phyloP scores from a whole-genome alignment of 2,888 invertebrate species.

The Zaprionus bogoriensis region DNA sequence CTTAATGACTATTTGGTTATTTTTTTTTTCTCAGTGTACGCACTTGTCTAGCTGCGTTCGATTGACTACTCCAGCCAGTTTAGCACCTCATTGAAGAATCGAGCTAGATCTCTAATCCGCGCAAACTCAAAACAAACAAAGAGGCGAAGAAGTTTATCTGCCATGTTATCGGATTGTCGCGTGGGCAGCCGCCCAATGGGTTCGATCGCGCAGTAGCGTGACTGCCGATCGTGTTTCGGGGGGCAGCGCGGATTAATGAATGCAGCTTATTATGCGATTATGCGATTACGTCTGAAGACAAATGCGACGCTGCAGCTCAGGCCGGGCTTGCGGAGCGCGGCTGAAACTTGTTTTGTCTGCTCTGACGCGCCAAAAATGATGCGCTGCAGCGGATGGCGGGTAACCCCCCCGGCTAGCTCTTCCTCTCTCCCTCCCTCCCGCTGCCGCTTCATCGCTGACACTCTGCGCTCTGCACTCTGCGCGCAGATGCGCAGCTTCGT shows the following conservation, averaged over 20 bases:
- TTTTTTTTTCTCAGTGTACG: not conserved
- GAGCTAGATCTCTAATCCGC: not conserved
- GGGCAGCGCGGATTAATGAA: conserved; percentile 52
- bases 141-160: conserved; percentile 3
- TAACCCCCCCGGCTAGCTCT: too few relatives aligned
- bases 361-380: conserved; percentile 42
- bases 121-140: conserved; percentile 1
- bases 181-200: conserved; percentile 52
- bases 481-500: conserved; percentile 24
- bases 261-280: conserved; percentile 41
- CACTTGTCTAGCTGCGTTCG: not conserved
- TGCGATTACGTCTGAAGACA: conserved; percentile 24
- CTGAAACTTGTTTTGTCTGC: conserved; percentile 29
- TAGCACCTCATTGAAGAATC: not conserved
- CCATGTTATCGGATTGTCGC: conserved; percentile 14
- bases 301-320: conserved; percentile 25
- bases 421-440: too few relatives aligned
- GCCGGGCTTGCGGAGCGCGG: conserved; percentile 1
- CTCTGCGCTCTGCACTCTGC: not conserved
- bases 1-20: not conserved
- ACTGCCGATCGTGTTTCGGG: conserved; percentile 52
- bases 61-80: not conserved
- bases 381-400: conserved; percentile 11
- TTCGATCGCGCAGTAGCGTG: conserved; percentile 41
- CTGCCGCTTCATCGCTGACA: too few relatives aligned